Percentiles rank a stretch among this genome's conserved stretches.
Conservation (phyloP, 2,888 invertebrate species). For the Muscina levida region DNA sequence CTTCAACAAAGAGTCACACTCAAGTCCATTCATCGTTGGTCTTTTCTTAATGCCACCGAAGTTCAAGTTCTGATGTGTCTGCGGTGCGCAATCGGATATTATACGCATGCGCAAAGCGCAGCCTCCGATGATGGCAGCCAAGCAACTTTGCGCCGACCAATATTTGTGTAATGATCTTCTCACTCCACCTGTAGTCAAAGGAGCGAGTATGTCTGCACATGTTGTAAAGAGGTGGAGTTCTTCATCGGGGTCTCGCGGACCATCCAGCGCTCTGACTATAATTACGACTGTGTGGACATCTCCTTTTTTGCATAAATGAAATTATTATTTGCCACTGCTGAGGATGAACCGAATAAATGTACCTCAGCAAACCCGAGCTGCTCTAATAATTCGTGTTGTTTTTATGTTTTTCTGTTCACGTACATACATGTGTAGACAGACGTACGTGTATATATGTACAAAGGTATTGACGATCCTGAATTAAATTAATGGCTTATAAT, state of each 20-base stretch:
- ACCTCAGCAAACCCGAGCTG: not conserved
- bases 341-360: conserved; percentile 25
- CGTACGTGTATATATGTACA: not conserved
- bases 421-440: too few species aligned
- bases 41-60: too few species aligned
- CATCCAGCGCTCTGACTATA: conserved; percentile 53
- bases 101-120: conserved; percentile 68
- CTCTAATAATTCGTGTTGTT: conserved; percentile 13
- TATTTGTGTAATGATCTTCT: not conserved
- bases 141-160: conserved; percentile 30
- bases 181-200: not conserved
- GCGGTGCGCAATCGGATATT: conserved; percentile 68
- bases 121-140: conserved; percentile 65
- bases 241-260: not conserved
- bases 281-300: conserved; percentile 68
- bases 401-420: not conserved
- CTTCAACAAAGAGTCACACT: not conserved
- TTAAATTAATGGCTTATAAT: conserved; percentile 70
- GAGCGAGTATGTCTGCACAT: not conserved
- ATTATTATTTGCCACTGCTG: conserved; percentile 65
- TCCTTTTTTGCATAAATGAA: conserved; percentile 68
- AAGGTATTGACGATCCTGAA: conserved; percentile 23
- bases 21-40: too few species aligned
- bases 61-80: conserved; percentile 49
- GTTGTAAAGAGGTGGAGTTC: not conserved